phyloP scores from a whole-genome alignment of 2,113 vertebrate genomes.

The Lamprologus lemairii region DNA sequence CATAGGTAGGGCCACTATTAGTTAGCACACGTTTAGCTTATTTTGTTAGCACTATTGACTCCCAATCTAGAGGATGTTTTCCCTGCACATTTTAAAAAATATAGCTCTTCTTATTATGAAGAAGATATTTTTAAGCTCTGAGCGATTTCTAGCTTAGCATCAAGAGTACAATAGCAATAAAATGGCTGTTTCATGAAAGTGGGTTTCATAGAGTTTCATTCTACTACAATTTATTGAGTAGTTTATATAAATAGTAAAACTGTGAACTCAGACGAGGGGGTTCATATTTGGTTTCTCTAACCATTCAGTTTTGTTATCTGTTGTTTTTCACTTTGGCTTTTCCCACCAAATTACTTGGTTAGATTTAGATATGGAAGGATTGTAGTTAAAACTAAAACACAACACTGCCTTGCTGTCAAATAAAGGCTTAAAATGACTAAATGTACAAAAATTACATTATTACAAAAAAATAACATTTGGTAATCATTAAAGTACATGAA shows the following conservation, averaged over 20 bases:
- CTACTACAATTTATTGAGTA: not conserved
- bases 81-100: not conserved
- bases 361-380: not conserved
- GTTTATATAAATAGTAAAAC: not conserved
- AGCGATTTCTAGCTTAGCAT: not conserved
- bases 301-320: not conserved
- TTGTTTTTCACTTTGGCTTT: not conserved
- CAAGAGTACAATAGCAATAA: not conserved
- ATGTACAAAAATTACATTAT: not conserved
- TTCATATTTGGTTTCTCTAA: not conserved
- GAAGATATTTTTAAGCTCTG: not conserved
- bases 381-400: not conserved
- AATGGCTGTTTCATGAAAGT: not conserved
- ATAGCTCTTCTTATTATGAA: not conserved
- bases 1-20: not conserved
- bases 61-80: not conserved
- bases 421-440: not conserved
- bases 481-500: not conserved
- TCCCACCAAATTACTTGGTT: not conserved
- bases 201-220: not conserved
- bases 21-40: not conserved
- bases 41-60: not conserved
- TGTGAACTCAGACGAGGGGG: not conserved
- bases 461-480: not conserved
- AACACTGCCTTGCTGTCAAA: not conserved